Conservation (phyloP, 2,797 vertebrate genomes). For the Alectoris magna region DNA sequence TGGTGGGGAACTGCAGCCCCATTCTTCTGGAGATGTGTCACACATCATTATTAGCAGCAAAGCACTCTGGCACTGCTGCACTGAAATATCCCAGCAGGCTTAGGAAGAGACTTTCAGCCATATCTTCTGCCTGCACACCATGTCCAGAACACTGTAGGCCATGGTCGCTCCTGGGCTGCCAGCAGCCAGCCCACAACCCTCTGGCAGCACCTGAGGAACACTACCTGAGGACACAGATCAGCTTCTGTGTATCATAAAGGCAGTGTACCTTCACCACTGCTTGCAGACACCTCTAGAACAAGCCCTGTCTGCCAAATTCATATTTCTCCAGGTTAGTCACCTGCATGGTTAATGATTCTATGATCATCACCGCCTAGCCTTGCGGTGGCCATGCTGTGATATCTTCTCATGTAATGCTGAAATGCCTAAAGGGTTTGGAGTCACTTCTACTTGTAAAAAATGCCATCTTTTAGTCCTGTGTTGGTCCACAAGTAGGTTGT, state of each 20-base stretch:
- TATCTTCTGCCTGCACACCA: background rate
- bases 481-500: background rate
- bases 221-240: background rate
- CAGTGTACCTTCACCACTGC: background rate
- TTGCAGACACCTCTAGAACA: background rate
- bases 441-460: background rate
- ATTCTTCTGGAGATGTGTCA: background rate
- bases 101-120: background rate
- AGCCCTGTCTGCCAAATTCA: background rate
- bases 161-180: background rate
- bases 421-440: background rate
- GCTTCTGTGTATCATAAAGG: background rate
- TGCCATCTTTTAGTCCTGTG: background rate
- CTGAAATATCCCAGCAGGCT: background rate
- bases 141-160: background rate
- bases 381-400: background rate
- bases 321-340: background rate
- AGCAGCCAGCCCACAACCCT: background rate
- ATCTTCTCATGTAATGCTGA: background rate
- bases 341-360: too few relatives aligned
- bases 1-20: background rate
- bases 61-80: background rate
- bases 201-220: too few relatives aligned
- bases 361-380: background rate
- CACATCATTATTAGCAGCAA: fast-evolving